These are phyloP conservation scores for Rosalia funebris DNA, from an alignment of 2,888 invertebrate genomes.

Conservation along the genomic window DNA sequence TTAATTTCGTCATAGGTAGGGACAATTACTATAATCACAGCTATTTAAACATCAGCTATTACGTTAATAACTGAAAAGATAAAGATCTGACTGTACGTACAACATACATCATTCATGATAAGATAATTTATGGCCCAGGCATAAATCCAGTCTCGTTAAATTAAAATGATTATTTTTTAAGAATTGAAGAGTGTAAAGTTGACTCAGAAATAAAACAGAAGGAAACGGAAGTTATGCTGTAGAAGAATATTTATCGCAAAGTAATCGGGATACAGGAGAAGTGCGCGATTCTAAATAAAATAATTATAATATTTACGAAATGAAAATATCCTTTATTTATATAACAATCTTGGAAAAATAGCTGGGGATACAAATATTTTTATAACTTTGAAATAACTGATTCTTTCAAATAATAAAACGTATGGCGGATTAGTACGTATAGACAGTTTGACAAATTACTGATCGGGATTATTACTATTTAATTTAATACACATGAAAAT, in stretches of 20 bases:
- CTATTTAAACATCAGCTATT: too few species aligned
- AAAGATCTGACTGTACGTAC: neutral
- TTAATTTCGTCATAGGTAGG: too few species aligned
- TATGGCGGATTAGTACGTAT: too few species aligned
- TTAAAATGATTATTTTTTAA: too few species aligned
- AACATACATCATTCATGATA: neutral
- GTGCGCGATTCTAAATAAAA: neutral
- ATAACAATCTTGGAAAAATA: neutral
- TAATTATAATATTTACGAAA: neutral
- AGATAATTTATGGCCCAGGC: too few species aligned
- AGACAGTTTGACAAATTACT: too few species aligned
- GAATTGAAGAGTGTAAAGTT: neutral
- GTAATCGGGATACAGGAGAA: too few species aligned
- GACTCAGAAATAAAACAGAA: neutral
- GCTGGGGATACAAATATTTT: neutral
- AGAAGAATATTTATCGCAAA: too few species aligned
- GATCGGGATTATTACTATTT: too few species aligned
- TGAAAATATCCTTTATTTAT: neutral
- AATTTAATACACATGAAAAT: too few species aligned
- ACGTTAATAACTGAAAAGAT: slow-evolving; percentile 2
- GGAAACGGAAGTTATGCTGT: neutral
- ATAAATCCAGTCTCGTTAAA: too few species aligned
- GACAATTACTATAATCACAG: too few species aligned
- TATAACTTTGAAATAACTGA: neutral
- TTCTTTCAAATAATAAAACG: neutral